Conservation (phyloP, 1,140 invertebrate genomes). For the Neomicropteryx cornuta region DNA sequence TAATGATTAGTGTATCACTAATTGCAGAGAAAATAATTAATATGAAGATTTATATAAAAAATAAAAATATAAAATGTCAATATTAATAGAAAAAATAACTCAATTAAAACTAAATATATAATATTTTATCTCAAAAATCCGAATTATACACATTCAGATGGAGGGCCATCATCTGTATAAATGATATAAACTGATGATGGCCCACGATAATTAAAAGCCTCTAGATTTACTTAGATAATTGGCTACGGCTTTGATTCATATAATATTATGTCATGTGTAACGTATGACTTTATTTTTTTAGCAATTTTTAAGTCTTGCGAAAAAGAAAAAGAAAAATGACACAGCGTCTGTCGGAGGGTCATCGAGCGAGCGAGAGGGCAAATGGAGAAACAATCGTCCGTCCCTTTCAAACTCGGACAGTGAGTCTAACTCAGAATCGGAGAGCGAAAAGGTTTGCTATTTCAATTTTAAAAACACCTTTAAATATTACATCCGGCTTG, state of each 20-base stretch:
- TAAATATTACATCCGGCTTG: conserved; percentile 13
- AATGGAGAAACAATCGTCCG: conserved; percentile 22
- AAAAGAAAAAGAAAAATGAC: conserved; percentile 63
- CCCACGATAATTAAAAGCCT: not conserved
- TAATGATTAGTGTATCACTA: too few relatives aligned
- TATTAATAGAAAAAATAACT: too few relatives aligned
- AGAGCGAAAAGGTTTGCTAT: conserved; percentile 42
- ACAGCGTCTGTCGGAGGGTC: too few relatives aligned
- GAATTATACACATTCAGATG: conserved; percentile 3
- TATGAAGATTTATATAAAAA: too few relatives aligned
- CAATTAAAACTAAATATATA: too few relatives aligned
- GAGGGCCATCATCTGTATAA: not conserved
- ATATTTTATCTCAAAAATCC: conserved; percentile 1
- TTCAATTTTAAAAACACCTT: conserved; percentile 32
- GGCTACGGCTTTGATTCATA: conserved; percentile 5
- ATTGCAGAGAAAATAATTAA: too few relatives aligned
- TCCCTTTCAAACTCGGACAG: conserved; percentile 27
- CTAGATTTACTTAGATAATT: conserved; percentile 2
- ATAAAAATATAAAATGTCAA: too few relatives aligned
- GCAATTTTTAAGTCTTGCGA: conserved; percentile 79
- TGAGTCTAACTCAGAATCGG: conserved; percentile 42
- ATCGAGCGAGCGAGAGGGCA: too few relatives aligned
- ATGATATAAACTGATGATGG: conserved; percentile 3
- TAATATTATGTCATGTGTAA: conserved; percentile 5
- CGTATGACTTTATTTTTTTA: conserved; percentile 35